Conservation (phyloP, 2,797 vertebrate species). For the Scomberomorus guttatus region DNA sequence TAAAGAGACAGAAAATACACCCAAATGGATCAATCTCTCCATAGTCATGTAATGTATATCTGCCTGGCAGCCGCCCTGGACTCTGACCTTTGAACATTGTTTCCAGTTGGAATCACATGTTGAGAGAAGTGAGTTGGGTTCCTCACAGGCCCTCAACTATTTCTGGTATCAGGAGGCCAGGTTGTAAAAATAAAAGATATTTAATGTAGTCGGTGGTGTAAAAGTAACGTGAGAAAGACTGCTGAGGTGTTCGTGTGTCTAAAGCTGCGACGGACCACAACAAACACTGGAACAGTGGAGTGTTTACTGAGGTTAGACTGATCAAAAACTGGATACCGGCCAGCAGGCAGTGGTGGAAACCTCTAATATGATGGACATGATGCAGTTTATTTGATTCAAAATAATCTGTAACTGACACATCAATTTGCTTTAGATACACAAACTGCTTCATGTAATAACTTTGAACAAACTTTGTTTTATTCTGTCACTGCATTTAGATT, state of each 20-base stretch:
- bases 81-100: constrained; percentile 68
- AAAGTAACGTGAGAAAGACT: neutral
- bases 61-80: constrained; percentile 49
- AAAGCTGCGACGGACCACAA: constrained; percentile 1
- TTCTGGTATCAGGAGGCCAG: constrained; percentile 24
- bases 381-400: neutral
- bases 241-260: neutral
- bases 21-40: constrained; percentile 24
- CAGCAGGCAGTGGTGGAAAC: neutral
- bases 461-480: no score
- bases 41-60: constrained; percentile 30
- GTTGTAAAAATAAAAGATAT: constrained; percentile 35
- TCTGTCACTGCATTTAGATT: no score
- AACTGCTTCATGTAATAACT: no score
- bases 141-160: neutral
- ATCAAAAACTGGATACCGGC: neutral
- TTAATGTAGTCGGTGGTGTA: neutral
- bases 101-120: constrained; percentile 55
- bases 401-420: neutral
- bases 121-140: constrained; percentile 38
- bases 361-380: neutral
- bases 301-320: neutral
- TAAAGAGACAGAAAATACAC: constrained; percentile 25
- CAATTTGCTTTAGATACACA: no score
- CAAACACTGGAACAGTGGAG: neutral